Evolutionary conservation across 1,140 invertebrate genomes (phyloP), one percentile per base, ranked within the genome.

Genomic region (Cotesia glomerata): DNA sequence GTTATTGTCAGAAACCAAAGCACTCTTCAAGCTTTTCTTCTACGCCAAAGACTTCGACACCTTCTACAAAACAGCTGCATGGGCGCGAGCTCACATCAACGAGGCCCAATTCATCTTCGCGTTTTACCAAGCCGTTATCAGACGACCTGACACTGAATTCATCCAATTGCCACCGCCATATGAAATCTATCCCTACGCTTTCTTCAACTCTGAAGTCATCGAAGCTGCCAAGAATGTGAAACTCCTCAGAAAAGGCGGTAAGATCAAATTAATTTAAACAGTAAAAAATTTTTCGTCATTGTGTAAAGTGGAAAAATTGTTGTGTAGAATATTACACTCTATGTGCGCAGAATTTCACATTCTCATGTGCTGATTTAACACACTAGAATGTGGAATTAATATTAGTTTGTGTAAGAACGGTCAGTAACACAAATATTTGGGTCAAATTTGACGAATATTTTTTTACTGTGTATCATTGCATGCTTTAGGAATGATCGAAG

Each of bases 1-100:
- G 26, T 86, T 90, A 16, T 82, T 82, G 52, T 83, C 89, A 8
- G 88, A 92, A 88, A 89, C 73, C 82, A 78, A 86, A 0, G 85
- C 87, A 8, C 77, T 93, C 1, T 90, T 89, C 79, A 80, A 89
- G 39, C 69, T 91, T 35, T 89, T 92, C 80, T 90, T 88, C 79
- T 89, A 88, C 58, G 90, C 91, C 61, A 91, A 90, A 74, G 89
- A 91, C 75, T 92, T 89, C 74, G 89, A 91, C 3, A 90, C 87
- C 11, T 92, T 93, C 84, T 89, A 86, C 83, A 89, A 89, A 71
- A 90, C 89, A 1, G 90, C 91, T n/a, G 76, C 87, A 11, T 92
- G 88, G 85, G 90, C 90, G 11, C 88, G 88, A 0, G 84, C 86
- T 69, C 75, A 90, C 70, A 77, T 91, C 7, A 93, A 93, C 81